phyloP scores from a whole-genome alignment of 23 tunicate species.

The Phallusia fumigata region DNA sequence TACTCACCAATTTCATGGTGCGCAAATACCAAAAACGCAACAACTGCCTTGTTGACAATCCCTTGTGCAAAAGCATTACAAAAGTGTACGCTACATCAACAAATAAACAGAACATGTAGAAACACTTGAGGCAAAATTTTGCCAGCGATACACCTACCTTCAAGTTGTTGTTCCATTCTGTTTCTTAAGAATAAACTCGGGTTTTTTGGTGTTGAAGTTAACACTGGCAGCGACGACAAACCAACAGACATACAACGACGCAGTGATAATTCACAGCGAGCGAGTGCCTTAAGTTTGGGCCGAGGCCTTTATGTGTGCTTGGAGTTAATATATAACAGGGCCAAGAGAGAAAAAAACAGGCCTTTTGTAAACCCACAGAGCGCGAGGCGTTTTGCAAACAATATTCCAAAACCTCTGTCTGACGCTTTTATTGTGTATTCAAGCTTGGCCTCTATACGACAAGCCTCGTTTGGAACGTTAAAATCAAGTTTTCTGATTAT shows the following conservation, averaged over 20 bases:
- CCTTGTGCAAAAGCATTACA: no score
- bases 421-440: no score
- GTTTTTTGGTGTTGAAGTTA: neutral
- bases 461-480: no score
- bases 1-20: no score
- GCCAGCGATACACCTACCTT: neutral
- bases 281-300: neutral
- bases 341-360: neutral
- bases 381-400: neutral
- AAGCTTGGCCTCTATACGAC: no score
- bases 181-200: neutral
- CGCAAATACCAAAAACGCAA: no score
- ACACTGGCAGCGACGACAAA: neutral
- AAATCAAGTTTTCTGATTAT: no score
- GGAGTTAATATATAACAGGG: neutral
- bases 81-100: no score
- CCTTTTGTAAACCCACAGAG: neutral
- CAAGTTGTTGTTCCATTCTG: conserved; percentile 1
- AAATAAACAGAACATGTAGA: no score
- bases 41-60: no score
- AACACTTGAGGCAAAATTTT: no score
- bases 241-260: neutral
- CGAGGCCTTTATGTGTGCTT: neutral
- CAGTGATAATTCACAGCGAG: neutral
- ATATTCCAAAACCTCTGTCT: no score